Percentiles rank a stretch among this genome's conserved stretches.
Conservation (phyloP, 2,888 invertebrate genomes). For the Amiota communis region DNA sequence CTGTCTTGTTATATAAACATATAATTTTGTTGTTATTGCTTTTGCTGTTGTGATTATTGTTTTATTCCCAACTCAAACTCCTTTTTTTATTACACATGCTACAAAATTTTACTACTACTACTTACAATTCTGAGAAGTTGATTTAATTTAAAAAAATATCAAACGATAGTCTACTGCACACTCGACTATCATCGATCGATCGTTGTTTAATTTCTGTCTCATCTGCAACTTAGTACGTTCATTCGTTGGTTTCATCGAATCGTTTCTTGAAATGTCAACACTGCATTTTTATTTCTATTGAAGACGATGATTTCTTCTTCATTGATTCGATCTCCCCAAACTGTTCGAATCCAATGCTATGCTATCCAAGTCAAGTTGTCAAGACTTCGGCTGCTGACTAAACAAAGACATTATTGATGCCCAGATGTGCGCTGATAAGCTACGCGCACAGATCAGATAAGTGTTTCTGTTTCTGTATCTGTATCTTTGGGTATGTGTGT, state of each 20-base stretch:
- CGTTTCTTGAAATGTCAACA: slow-evolving; percentile 59
- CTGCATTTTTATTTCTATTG: slow-evolving; percentile 49
- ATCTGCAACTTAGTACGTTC: slow-evolving; percentile 33
- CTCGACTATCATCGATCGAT: neutral
- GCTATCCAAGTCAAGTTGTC: slow-evolving; percentile 36
- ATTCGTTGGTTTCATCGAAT: slow-evolving; percentile 1
- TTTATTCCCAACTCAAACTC: neutral
- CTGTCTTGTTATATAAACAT: slow-evolving; percentile 12
- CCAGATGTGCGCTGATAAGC: slow-evolving; percentile 58
- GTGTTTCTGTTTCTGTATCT: neutral
- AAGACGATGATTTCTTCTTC: slow-evolving; percentile 13
- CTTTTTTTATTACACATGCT: slow-evolving; percentile 8
- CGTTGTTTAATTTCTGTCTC: slow-evolving; percentile 7
- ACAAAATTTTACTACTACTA: no score
- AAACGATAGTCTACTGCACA: neutral
- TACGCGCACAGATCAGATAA: slow-evolving; percentile 33
- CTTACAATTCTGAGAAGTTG: slow-evolving; percentile 35
- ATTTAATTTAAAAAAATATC: neutral
- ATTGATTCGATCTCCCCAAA: neutral
- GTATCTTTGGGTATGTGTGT: no score
- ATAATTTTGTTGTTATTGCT: neutral
- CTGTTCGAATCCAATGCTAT: neutral
- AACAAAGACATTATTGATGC: slow-evolving; percentile 68
- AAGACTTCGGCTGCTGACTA: slow-evolving; percentile 52
- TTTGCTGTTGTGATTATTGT: no score